These are phyloP conservation scores for Pantherophis alleghaniensis DNA, from an alignment of 2,797 vertebrate genomes.

Conservation along the genomic window DNA sequence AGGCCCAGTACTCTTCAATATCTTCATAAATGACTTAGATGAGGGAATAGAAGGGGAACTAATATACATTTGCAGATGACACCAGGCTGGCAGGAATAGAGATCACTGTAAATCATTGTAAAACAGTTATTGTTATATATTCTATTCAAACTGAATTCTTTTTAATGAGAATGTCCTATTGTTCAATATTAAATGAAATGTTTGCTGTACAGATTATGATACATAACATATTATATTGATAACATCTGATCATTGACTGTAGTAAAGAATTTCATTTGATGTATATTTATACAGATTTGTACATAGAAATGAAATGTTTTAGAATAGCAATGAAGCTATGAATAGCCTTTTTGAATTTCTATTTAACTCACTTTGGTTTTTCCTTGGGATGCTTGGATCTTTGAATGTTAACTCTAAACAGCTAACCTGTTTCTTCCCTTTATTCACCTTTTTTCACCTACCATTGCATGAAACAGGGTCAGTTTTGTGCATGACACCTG, in stretches of 20 bases:
- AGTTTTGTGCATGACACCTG: slow-evolving; percentile 98
- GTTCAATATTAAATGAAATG: slow-evolving; percentile 18
- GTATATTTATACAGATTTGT: background rate
- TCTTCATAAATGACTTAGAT: background rate
- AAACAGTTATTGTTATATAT: background rate
- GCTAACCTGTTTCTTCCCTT: slow-evolving; percentile 87
- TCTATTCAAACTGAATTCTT: background rate
- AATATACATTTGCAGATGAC: background rate
- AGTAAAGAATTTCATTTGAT: background rate
- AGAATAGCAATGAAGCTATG: slow-evolving; percentile 59
- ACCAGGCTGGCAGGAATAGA: background rate
- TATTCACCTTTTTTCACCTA: slow-evolving; percentile 83
- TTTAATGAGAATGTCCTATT: slow-evolving; percentile 10
- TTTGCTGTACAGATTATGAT: background rate
- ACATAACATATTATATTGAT: background rate
- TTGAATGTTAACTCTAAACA: slow-evolving; percentile 80
- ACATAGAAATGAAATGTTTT: slow-evolving; percentile 22
- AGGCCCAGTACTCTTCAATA: background rate
- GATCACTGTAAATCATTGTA: too few relatives aligned
- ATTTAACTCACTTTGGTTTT: slow-evolving; percentile 75
- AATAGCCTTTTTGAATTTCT: slow-evolving; percentile 69
- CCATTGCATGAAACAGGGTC: slow-evolving; percentile 92
- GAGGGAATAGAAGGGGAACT: background rate
- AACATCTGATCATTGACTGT: background rate
- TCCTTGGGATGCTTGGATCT: slow-evolving; percentile 79